Conservation (phyloP, 2,888 invertebrate species). For the Nemoura dubitans region DNA sequence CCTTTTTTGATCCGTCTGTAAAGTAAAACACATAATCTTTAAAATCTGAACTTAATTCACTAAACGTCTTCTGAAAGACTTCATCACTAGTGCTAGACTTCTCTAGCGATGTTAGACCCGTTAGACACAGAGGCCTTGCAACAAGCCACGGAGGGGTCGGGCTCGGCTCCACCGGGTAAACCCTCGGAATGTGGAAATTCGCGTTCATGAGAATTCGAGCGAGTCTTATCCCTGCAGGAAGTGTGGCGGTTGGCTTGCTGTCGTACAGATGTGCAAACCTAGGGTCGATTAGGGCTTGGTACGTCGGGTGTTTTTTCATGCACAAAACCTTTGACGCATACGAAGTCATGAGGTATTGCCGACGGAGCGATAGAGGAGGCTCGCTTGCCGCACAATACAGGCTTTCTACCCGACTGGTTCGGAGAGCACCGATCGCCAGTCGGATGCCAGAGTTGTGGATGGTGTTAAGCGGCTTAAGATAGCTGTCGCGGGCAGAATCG, state of each 20-base stretch:
- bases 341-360: neutral
- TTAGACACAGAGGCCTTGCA: neutral
- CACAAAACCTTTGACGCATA: neutral
- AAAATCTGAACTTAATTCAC: neutral
- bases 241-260: neutral
- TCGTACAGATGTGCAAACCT: neutral
- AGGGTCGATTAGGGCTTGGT: neutral
- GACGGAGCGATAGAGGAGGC: conserved; percentile 18
- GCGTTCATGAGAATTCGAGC: neutral
- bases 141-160: conserved; percentile 15
- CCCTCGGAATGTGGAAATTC: neutral
- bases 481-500: neutral
- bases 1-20: conserved; percentile 21
- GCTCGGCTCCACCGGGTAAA: neutral
- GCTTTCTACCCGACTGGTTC: conserved; percentile 36
- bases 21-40: neutral
- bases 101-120: neutral
- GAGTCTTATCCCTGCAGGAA: neutral
- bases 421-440: conserved; percentile 25
- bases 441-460: conserved; percentile 32
- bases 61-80: neutral
- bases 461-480: neutral
- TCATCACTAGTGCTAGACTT: neutral
- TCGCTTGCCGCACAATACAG: conserved; percentile 15
- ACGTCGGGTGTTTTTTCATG: conserved; percentile 25